Evolutionary conservation across 2,797 vertebrate species (phyloP), one percentile per base, ranked within the genome.

Genomic region (Geotrypetes seraphini): DNA sequence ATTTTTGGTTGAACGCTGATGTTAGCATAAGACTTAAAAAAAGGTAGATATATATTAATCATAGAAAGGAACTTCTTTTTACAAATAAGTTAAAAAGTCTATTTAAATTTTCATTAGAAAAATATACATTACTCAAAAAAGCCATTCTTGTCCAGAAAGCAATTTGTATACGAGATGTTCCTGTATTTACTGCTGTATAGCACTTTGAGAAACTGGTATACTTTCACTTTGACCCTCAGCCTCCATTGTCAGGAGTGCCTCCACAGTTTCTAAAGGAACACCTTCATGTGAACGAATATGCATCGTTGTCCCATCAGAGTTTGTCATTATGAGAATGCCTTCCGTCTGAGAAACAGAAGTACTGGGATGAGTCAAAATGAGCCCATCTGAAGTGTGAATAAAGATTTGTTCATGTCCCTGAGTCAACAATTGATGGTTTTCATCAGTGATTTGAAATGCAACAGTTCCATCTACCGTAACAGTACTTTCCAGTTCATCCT

Each of bases 181-280:
- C 33, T 51, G 23, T 41, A 4, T 42, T 39, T 50, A 50, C 25
- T 46, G 47, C 57, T 53, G 39, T 16, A 43, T 10, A 47, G 70
- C 60, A 47, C 42, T 35, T 39, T 38, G 52, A 0, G 47, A 55
- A 31, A 71, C 54, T 31, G 69, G 39, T 51, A 71, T 33, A 6
- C 41, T 54, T 55, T 71, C 64, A 36, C 64, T 79, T 51, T 59
- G 50, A 22, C 58, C 60, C 7, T 75, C 71, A 2, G 72, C 51
- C 52, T 86, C 83, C 15, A 83, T 60, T 19, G 83, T 79, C 44
- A 91, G 65, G 31, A 89, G 60, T 7, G 83, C 78, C 47, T 88
- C 85, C 26, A 83, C 74, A 0, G 79, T 73, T 62, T 85, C 85
- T 34, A 83, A 33, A 13, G 84, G 79, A 12, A 81, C 73, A 1